Conservation (phyloP, 2,797 vertebrate species). For the Clarias pachynema region DNA sequence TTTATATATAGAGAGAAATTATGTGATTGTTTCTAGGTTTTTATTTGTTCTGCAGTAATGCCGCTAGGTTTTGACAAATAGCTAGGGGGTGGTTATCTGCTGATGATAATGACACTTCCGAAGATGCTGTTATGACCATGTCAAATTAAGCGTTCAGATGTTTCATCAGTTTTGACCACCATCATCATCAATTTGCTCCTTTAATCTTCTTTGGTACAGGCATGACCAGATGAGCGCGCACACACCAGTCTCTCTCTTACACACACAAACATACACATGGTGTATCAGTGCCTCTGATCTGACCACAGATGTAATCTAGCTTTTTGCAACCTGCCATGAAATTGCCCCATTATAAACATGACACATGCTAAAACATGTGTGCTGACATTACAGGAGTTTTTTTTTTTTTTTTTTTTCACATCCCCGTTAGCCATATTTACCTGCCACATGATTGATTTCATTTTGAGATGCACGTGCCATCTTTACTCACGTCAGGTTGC, state of each 20-base stretch:
- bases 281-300: conserved; percentile 37
- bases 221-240: conserved; percentile 30
- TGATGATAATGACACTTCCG: conserved; percentile 27
- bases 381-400: conserved; percentile 4
- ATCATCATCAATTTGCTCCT: conserved; percentile 33
- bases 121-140: conserved; percentile 14
- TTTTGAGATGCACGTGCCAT: neutral
- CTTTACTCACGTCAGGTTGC: neutral
- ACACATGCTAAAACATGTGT: conserved; percentile 47
- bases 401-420: neutral
- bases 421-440: conserved; percentile 15
- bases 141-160: conserved; percentile 43
- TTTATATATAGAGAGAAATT: neutral
- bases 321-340: conserved; percentile 43
- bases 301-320: conserved; percentile 50
- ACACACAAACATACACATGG: conserved; percentile 35
- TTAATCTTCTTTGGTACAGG: conserved; percentile 26
- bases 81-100: neutral
- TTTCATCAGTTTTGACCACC: conserved; percentile 40
- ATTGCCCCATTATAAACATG: conserved; percentile 46
- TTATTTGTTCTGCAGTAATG: neutral
- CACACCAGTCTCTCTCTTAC: neutral
- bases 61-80: neutral
- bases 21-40: neutral
- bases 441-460: conserved; percentile 3